phyloP scores from a whole-genome alignment of 2,113 vertebrate genomes.

The Seriola rivoliana region DNA sequence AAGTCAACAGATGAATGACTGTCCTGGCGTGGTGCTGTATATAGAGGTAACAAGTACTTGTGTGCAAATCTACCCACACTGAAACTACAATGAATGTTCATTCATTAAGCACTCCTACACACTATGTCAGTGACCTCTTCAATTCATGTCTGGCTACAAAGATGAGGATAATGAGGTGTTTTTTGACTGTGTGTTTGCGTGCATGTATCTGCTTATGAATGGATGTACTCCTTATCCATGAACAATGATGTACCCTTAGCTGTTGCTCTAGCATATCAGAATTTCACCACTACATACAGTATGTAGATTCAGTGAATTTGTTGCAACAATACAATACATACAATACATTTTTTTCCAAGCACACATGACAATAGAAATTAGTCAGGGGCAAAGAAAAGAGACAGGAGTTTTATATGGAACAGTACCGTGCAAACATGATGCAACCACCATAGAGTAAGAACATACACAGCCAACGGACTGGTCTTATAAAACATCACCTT shows the following conservation, averaged over 20 bases:
- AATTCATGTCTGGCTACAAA: conserved; percentile 5
- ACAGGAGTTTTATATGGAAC: neutral
- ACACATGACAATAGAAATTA: neutral
- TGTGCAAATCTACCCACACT: conserved; percentile 8
- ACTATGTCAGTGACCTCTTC: conserved; percentile 6
- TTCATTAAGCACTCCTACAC: conserved; percentile 37
- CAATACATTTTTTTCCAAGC: neutral
- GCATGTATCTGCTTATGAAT: neutral
- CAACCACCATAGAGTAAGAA: conserved; percentile 2
- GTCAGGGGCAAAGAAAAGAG: neutral
- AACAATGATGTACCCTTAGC: neutral
- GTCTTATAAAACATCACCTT: conserved; percentile 30
- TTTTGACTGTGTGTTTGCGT: neutral
- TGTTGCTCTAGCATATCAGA: no score
- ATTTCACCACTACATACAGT: neutral
- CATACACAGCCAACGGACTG: neutral
- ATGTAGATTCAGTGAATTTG: neutral
- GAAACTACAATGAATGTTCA: conserved; percentile 8
- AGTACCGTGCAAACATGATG: conserved; percentile 6
- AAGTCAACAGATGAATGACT: neutral
- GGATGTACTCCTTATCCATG: neutral
- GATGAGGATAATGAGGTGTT: neutral
- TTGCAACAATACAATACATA: neutral
- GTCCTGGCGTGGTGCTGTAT: conserved; percentile 1
- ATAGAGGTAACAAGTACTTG: neutral